phyloP scores from a whole-genome alignment of 2,888 invertebrate genomes.

The Apodemia zela region DNA sequence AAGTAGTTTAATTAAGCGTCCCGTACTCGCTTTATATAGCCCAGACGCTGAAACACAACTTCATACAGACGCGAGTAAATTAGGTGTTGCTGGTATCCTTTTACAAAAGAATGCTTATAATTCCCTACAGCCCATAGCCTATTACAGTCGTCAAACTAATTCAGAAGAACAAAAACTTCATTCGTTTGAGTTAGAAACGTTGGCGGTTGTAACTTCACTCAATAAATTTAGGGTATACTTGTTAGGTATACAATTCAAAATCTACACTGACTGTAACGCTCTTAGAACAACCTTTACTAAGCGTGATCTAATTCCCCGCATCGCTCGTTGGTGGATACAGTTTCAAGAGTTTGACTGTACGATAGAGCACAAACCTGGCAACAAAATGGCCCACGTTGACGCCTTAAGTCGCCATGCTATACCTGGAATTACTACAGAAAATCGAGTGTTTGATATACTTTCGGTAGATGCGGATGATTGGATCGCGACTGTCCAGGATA shows the following conservation, averaged over 20 bases:
- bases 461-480: neutral
- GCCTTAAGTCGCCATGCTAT: neutral
- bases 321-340: neutral
- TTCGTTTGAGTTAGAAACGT: neutral
- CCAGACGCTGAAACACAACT: constrained; percentile 19
- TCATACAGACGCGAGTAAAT: constrained; percentile 23
- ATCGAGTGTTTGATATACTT: neutral
- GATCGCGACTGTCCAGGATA: neutral
- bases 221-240: constrained; percentile 31
- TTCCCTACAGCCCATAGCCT: neutral
- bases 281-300: no score
- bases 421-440: no score
- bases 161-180: neutral
- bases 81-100: constrained; percentile 25
- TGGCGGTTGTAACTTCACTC: constrained; percentile 23
- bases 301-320: no score
- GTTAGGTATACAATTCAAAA: constrained; percentile 28
- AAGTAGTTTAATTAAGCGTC: constrained; percentile 25
- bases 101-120: neutral
- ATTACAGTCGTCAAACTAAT: neutral
- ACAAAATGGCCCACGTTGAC: neutral
- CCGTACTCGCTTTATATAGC: constrained; percentile 29
- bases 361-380: neutral
- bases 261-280: constrained; percentile 25
- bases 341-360: constrained; percentile 1